phyloP scores from a whole-genome alignment of 1,140 invertebrate species.

The Halyomorpha halys region DNA sequence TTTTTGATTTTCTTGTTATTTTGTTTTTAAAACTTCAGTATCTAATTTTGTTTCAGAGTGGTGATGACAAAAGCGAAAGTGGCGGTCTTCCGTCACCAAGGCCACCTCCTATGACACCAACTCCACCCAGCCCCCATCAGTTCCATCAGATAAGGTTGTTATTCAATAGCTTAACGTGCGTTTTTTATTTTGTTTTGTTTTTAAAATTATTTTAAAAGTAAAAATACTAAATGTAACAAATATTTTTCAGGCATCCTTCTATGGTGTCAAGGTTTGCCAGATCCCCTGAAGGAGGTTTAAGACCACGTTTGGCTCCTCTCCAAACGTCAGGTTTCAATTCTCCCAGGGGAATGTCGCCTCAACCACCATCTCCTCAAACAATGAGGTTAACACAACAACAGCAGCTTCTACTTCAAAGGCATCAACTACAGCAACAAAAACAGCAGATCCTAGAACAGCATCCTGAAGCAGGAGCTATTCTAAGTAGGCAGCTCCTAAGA shows the following conservation, averaged over 20 bases:
- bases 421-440: slow-evolving; percentile 43
- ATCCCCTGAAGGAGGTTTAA: slow-evolving; percentile 30
- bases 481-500: slow-evolving; percentile 24
- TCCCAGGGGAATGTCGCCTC: slow-evolving; percentile 5
- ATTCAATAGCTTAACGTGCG: neutral
- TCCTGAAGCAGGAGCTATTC: slow-evolving; percentile 4
- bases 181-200: neutral
- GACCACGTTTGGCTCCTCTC: slow-evolving; percentile 24
- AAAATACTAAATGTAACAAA: slow-evolving; percentile 22
- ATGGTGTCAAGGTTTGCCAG: slow-evolving; percentile 32
- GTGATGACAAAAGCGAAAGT: slow-evolving; percentile 27
- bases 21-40: no score
- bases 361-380: slow-evolving; percentile 11
- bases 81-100: slow-evolving; percentile 18
- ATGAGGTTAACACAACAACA: slow-evolving; percentile 36
- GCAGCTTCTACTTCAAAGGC: slow-evolving; percentile 38
- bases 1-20: no score
- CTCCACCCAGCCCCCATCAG: slow-evolving; percentile 27
- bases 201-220: slow-evolving; percentile 15
- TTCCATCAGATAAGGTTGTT: slow-evolving; percentile 27
- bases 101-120: slow-evolving; percentile 19
- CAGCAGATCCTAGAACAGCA: slow-evolving; percentile 33
- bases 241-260: slow-evolving; percentile 29
- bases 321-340: slow-evolving; percentile 5
- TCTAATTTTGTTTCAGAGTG: slow-evolving; percentile 13